Base-by-base conservation (phyloP, 2,888 invertebrate genomes). In the Pterostichus niger region DNA sequence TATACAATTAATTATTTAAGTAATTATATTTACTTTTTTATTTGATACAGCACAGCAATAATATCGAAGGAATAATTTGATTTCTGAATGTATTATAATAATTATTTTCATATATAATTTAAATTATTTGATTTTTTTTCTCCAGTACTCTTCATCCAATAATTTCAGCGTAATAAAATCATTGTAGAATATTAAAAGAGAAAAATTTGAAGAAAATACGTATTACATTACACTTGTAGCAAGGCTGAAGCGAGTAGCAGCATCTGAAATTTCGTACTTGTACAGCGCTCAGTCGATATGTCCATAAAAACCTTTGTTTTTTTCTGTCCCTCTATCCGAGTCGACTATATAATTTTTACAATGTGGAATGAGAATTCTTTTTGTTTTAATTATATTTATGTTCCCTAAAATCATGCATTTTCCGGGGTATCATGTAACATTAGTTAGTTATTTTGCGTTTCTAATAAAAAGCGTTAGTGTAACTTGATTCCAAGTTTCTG, bases 371-470 rank as follows among this genome's bases (percentile, higher is more conserved):
- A 52, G 75, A 75, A 75, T 75, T 75, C 75, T 75, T 75, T 75
- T 75, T 75, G 52, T 75, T 75, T 75, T 49, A 75, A 75, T 75
- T 75, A 75, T 75, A 75, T 75, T 75, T 75, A 75, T 75, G 75
- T 75, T 75, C 75, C 33, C 75, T 75, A 75, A 75, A 75, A 75
- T 75, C 75, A 75, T 75, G 75, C 75, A 75, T 75, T 75, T 75
- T 13, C 52, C 75, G 7, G 49, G 52, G 52, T 75, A 75, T 75
- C 75, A 75, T 40, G 52, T 75, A 75, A 75, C 75, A 73, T 64
- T 64, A 64, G 68, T 75, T 75, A 75, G 75, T 54, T 75, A 75
- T 75, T 75, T 75, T 75, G 75, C 33, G 75, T 75, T 75, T 75
- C 75, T 75, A 75, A 31, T 75, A 75, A 75, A 75, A 75, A 75